Base-by-base conservation (phyloP, 2,888 invertebrate species). In the Drosophila ochracea region DNA sequence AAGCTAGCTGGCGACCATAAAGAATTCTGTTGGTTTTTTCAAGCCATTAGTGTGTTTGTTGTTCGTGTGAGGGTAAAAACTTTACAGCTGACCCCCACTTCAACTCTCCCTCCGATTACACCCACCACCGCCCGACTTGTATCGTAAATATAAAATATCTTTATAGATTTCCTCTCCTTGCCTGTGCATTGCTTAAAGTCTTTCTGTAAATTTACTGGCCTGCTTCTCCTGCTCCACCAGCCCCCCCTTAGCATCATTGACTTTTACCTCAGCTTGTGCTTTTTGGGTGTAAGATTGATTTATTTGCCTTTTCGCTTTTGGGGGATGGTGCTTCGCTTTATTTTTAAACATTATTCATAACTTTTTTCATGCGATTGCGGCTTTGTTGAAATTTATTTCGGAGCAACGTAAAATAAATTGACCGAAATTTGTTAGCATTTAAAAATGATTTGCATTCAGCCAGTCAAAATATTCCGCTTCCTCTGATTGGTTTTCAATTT, bases 371-470 rank as follows among this genome's bases (percentile, higher is more conserved):
- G 64, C 63, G 71, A 70, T 73, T 78, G 72, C 59, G 74, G 66
- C 71, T 76, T 77, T 68, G 73, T 73, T 84, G 78, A 89, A 89
- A 86, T 88, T 89, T 87, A 86, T 86, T 80, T 87, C 73, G 55
- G 68, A 68, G 68, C 54, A 74, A 70, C 71, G 47, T 59, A 37
- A 83, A 82, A 82, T 83, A 90, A 87, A 87, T 90, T 90, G 86
- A 57, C 55, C 78, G 84, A 88, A 85, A 88, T 88, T 88, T 89
- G 89, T 88, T 78, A 86, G 90, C 90, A 90, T 88, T 88, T 88
- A 86, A 88, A 87, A 86, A 84, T 86, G 87, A 90, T 89, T 90
- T 88, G 87, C 80, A 76, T 83, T 69, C 57, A 73, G 43, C 28
- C 52, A 54, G 41, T 16, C 52, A 41, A 66, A 67, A 43, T 53